Percentiles rank a stretch among this genome's conserved stretches.
Evolutionary conservation across 2,113 vertebrate species (phyloP).

Genomic region (Loxodonta africana): DNA sequence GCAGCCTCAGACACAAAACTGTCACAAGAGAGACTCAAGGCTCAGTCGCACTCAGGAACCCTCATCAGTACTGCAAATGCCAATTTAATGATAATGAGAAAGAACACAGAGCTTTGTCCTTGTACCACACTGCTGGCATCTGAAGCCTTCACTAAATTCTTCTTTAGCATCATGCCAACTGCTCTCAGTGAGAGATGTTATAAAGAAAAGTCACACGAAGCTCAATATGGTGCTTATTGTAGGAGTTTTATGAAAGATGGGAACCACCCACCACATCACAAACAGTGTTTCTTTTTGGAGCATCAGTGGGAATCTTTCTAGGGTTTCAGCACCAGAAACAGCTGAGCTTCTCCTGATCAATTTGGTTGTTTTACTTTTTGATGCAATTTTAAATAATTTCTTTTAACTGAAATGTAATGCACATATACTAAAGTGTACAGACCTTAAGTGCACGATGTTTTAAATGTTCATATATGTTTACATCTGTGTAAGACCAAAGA

Average conservation of each 20-base stretch:
- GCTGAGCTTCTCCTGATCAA: not conserved
- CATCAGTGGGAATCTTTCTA: not conserved
- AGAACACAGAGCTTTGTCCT: not conserved
- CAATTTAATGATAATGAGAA: not conserved
- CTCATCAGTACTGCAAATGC: not conserved
- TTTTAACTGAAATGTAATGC: not conserved
- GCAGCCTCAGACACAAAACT: not conserved
- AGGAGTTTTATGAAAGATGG: not conserved
- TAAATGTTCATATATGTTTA: not conserved
- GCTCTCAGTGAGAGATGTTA: not conserved
- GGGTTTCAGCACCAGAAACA: not conserved
- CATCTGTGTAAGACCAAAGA: not conserved
- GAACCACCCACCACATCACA: not conserved
- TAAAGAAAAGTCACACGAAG: not conserved
- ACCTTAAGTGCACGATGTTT: not conserved
- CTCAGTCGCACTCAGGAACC: not conserved
- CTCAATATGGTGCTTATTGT: not conserved
- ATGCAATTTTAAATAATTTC: not conserved
- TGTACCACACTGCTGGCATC: not conserved
- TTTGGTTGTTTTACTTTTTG: not conserved
- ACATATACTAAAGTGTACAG: not conserved
- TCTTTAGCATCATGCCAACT: not conserved
- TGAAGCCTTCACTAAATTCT: not conserved
- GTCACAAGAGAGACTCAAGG: not conserved
- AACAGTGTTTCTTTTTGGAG: not conserved